Evolutionary conservation across 2,888 invertebrate genomes (phyloP).

Genomic region (Sceliomorpha sp.): DNA sequence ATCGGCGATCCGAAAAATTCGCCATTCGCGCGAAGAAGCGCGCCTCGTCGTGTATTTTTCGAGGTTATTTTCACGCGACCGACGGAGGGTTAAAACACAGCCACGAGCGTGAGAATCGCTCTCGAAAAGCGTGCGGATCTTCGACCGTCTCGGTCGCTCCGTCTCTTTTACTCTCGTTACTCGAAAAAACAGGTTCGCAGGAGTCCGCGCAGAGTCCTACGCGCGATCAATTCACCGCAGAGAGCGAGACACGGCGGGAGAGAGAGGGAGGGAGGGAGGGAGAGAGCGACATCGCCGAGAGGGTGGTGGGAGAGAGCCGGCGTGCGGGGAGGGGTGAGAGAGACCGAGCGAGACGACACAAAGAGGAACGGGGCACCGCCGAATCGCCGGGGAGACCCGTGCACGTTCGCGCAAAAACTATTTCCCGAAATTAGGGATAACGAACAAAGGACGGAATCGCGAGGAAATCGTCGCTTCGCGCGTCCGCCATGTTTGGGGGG

Average conservation of each 20-base stretch:
- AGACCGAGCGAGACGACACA: not conserved
- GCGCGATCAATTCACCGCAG: conserved; percentile 28
- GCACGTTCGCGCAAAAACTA: not conserved
- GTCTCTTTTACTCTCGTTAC: conserved; percentile 11
- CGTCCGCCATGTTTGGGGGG: not conserved
- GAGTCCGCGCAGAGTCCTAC: conserved; percentile 27
- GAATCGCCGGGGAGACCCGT: not conserved
- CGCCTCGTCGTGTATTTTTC: too few species aligned
- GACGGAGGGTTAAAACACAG: conserved; percentile 42
- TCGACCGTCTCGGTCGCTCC: conserved; percentile 4
- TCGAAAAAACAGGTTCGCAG: conserved; percentile 27
- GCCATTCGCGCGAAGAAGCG: too few species aligned
- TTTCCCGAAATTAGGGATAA: conserved; percentile 2
- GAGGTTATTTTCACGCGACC: conserved; percentile 52
- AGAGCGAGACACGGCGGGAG: conserved; percentile 5
- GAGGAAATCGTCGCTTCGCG: not conserved
- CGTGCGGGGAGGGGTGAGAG: too few species aligned
- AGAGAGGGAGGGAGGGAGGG: conserved; percentile 10
- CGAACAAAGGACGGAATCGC: conserved; percentile 26
- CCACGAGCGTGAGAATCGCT: conserved; percentile 46
- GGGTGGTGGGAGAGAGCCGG: too few species aligned
- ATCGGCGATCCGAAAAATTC: too few species aligned
- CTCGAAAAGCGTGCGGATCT: conserved; percentile 11
- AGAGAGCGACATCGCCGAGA: conserved; percentile 5
- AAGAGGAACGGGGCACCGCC: not conserved